phyloP scores from a whole-genome alignment of 2,797 vertebrate genomes.

The Tapera naevia region DNA sequence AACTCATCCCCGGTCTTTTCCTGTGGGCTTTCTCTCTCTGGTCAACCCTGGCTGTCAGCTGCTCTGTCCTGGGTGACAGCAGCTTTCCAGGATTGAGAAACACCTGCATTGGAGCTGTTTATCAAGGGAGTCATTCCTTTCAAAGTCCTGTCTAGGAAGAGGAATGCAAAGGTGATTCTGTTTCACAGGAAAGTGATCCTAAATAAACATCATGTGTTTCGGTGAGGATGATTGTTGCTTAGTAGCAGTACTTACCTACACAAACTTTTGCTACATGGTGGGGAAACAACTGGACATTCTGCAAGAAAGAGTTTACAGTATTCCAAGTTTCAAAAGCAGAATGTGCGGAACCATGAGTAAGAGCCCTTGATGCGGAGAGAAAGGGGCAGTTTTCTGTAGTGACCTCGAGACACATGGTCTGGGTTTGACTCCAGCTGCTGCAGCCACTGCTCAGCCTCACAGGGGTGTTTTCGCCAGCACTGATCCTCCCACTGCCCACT shows the following conservation, averaged over 20 bases:
- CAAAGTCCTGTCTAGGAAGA: neutral
- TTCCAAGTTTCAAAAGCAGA: neutral
- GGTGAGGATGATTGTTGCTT: neutral
- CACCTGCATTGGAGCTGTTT: neutral
- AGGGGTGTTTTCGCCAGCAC: neutral
- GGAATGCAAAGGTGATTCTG: neutral
- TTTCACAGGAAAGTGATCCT: neutral
- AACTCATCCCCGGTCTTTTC: neutral
- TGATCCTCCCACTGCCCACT: neutral
- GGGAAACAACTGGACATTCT: neutral
- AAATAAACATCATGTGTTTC: neutral
- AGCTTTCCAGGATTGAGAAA: neutral
- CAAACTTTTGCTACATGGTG: neutral
- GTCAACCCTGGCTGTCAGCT: neutral
- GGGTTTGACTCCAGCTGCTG: neutral
- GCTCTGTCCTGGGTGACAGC: neutral
- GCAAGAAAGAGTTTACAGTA: neutral
- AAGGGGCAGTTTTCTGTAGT: neutral
- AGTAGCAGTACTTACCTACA: neutral
- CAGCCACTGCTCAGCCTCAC: neutral
- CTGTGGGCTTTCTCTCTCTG: neutral
- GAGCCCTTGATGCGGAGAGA: neutral
- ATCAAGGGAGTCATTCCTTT: neutral
- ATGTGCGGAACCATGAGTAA: neutral
- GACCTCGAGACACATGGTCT: accelerated